Conservation (phyloP, 2,113 vertebrate genomes). For the Toxotes chatareus region DNA sequence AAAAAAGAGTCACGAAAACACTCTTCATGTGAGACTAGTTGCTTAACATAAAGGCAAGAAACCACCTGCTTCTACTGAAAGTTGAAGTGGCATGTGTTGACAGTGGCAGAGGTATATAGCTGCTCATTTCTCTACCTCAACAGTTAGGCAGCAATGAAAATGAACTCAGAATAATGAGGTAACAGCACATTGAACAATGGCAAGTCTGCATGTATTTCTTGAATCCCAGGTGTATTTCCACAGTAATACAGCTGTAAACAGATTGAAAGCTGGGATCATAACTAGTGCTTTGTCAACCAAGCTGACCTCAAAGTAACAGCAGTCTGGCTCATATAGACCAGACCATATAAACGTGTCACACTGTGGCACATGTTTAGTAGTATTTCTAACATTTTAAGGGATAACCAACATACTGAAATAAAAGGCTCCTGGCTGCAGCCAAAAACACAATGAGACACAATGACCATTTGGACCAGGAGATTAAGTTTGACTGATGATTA, state of each 20-base stretch:
- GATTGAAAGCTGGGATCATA: neutral
- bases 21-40: neutral
- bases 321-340: neutral
- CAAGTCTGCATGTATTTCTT: neutral
- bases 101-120: neutral
- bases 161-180: neutral
- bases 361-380: neutral
- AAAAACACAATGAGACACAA: neutral
- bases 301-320: neutral
- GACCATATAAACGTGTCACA: neutral
- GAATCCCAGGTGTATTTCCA: too few species aligned
- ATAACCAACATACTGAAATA: slow-evolving; percentile 1
- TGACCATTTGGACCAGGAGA: slow-evolving; percentile 7
- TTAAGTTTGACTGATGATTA: slow-evolving; percentile 7
- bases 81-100: neutral
- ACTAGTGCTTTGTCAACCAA: neutral
- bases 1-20: neutral
- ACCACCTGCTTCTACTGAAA: neutral
- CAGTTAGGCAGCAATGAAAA: neutral
- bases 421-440: neutral
- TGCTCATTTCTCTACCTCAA: neutral
- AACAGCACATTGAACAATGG: neutral
- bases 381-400: neutral
- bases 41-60: too few species aligned
- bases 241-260: neutral